Base-by-base conservation (phyloP, 2,888 invertebrate species). In the Clunio marinus region DNA sequence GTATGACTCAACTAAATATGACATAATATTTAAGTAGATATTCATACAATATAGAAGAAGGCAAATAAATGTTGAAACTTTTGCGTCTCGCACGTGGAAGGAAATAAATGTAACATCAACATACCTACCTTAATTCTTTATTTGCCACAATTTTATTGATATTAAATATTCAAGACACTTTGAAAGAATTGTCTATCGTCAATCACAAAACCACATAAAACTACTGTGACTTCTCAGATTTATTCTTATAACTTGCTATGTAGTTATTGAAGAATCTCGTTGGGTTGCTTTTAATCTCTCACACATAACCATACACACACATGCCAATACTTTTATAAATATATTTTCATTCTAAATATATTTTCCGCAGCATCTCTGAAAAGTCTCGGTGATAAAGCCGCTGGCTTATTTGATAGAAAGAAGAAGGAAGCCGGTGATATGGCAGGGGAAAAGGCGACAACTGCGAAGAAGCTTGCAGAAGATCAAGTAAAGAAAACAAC, bases 341-440 rank as follows among this genome's bases (percentile, higher is more conserved):
- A 32, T 32, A 32, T n/a, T n/a, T n/a, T n/a, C n/a, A n/a, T n/a
- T n/a, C n/a, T 13, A 32, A 32, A 5, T 10, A 46, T 46, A n/a
- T 15, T 24, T 24, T 46, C 27, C 17, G 7, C 28, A 87, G 86
- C 86, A 72, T 87, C 87, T 71, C 80, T 88, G 78, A 86, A 85
- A 79, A 87, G 82, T 80, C 81, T 88, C 75, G 87, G 88, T 70
- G 86, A 85, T 77, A 86, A 87, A 79, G 87, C 88, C 22, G 86
- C 86, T 70, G 85, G 84, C 66, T 81, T 88, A 71, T 87, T 88
- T 77, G 84, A 86, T 69, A 83, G 82, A 72, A 88, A 88, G 81
- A 88, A 88, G 83, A 86, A 86, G 75, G 88, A 88, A 74, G 85
- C 82, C 0, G 84, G 83, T 71, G 83, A 86, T 73, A 76, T 86